Evolutionary conservation across 2,113 vertebrate genomes (phyloP), one percentile per base, ranked within the genome.

Genomic region (Excalfactoria chinensis): DNA sequence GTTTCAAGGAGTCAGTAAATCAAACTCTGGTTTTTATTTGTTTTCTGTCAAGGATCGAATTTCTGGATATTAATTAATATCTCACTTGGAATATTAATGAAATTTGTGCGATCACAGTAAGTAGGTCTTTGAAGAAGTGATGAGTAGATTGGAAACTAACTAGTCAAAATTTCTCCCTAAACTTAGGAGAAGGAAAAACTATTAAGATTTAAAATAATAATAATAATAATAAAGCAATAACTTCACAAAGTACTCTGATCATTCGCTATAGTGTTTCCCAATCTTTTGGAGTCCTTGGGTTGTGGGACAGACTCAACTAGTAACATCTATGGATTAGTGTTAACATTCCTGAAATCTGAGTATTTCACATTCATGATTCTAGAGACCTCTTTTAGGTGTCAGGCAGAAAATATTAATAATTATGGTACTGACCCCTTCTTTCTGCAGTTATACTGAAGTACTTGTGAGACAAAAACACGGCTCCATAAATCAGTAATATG

Each of bases 31-130:
- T 81, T 32, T 85, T 25, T 71, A 77, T 32, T 85, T 35, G 40
- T 74, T 86, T 84, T 86, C 82, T 95, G 25, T 86, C 60, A 72
- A 79, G 23, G 32, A 35, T 60, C 83, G 48, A 71, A 70, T 86
- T 73, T 32, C 7, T 86, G 78, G 48, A 62, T 88, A 80, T 60
- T 96, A 87, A 86, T 90, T 94, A 93, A 37, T 85, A 56, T 37
- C 72, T 94, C 60, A 41, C 51, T 83, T 76, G 34, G 9, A 82
- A 48, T 82, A 76, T 89, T 86, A 78, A 66, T 82, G 44, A 72
- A 70, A 85, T 79, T 86, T 84, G 23, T 85, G 58, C 64, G 30
- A 41, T 77, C 12, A 62, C 48, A 83, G 26, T 79, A 32, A 74
- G 8, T 70, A 59, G 20, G 22, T 68, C 53, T 53, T 68, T 40